Evolutionary conservation across 2,888 invertebrate genomes (phyloP), one percentile per base, ranked within the genome.

Genomic region (Heliconius hortense): DNA sequence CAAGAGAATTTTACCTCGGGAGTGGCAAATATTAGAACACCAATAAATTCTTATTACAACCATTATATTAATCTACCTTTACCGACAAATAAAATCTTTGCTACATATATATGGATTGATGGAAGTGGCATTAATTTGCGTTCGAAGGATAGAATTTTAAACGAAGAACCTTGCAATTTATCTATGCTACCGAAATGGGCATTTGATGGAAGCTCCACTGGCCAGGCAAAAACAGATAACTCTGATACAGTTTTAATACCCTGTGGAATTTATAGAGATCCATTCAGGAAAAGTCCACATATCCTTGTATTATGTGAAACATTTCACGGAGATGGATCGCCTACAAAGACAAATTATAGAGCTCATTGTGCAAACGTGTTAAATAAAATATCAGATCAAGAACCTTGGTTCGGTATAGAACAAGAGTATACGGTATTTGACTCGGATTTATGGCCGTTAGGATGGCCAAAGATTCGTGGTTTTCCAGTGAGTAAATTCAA

Each of bases 151-250:
- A 94, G 96, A 64, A 94, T 96, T 2, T 85, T 97, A 67, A 92
- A 95, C 80, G 94, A 94, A 83, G 87, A 94, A 31, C 96, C 96
- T 28, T 94, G 90, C 79, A 83, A 89, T 48, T 89, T 95, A 64
- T 79, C 82, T 62, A 81, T 80, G 80, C 83, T 96, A 28, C 98
- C 98, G 0, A 94, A 96, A 75, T 98, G 98, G 98, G 97, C 98
- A 81, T 98, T 97, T 85, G 98, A 98, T 90, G 98, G 98, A 77
- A 98, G 98, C 87, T 98, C 98, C n/a, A 98, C 98, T 8, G 97
- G 96, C 79, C 98, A 98, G 91, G 97, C 98, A 0, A 95, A 96
- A 84, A 86, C 89, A 15, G 96, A 97, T 7, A 97, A 98, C 87
- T 97, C 98, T 18, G 99, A 99, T 87, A 97, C 97, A 69, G 96